Evolutionary conservation across 2,888 invertebrate species (phyloP).

Genomic region (Incurvaria masculella): DNA sequence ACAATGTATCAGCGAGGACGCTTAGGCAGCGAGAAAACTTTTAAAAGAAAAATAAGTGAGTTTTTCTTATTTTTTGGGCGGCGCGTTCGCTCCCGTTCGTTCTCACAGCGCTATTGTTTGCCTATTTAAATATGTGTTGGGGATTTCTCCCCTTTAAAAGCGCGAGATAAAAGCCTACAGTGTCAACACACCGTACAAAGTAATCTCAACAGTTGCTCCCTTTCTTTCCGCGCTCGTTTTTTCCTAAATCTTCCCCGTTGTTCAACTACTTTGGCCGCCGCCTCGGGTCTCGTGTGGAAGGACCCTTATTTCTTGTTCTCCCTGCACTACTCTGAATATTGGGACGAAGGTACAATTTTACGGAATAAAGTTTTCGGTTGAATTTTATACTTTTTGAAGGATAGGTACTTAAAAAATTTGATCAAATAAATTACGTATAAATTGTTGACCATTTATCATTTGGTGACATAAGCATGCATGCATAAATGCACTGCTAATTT

Average conservation of each 20-base stretch:
- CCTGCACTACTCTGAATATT: no score
- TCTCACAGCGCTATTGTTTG: slow-evolving; percentile 36
- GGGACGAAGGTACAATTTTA: no score
- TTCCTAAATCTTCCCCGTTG: slow-evolving; percentile 18
- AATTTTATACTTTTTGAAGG: no score
- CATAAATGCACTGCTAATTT: no score
- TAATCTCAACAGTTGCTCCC: slow-evolving; percentile 43
- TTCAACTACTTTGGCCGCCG: slow-evolving; percentile 12
- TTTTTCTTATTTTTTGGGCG: neutral
- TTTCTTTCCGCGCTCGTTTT: slow-evolving; percentile 22
- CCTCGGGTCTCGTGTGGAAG: neutral
- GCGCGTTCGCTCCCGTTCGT: slow-evolving; percentile 30
- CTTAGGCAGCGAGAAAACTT: neutral
- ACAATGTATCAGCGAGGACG: no score
- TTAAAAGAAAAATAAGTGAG: neutral
- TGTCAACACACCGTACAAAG: slow-evolving; percentile 47
- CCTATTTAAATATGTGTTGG: slow-evolving; percentile 53
- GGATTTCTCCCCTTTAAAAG: slow-evolving; percentile 45
- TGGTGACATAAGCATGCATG: no score
- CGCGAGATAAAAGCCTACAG: slow-evolving; percentile 52
- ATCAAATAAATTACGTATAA: no score
- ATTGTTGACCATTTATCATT: no score
- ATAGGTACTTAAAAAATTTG: no score
- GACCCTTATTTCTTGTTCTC: no score
- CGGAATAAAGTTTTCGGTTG: no score